Percentiles rank a stretch among this genome's conserved stretches.
Conservation (phyloP, 1,140 invertebrate genomes). For the Thalassaphorura encarpata region DNA sequence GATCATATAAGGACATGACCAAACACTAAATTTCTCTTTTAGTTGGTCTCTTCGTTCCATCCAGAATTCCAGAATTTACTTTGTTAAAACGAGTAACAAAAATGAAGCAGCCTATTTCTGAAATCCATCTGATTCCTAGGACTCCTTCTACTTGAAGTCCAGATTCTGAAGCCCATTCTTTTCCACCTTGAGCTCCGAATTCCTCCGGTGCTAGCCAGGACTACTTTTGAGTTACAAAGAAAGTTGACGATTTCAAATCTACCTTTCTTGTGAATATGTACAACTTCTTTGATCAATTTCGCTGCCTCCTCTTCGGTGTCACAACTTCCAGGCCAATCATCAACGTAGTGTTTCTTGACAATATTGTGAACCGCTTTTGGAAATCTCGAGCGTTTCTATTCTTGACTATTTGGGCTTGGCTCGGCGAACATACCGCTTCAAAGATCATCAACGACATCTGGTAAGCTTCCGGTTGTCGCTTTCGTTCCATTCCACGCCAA, state of each 20-base stretch:
- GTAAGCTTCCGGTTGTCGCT: constrained; percentile 9
- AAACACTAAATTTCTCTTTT: constrained; percentile 18
- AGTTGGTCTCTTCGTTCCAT: constrained; percentile 7
- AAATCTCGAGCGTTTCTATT: constrained; percentile 15
- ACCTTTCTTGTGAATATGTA: constrained; percentile 2
- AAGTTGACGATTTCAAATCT: constrained; percentile 21
- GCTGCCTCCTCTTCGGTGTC: constrained; percentile 19
- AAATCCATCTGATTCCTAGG: constrained; percentile 19
- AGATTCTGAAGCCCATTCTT: neutral
- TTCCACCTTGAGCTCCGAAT: neutral
- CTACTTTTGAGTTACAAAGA: constrained; percentile 8
- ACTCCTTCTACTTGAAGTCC: neutral
- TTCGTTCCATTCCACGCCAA: constrained; percentile 20
- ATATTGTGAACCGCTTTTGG: neutral
- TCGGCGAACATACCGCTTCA: constrained; percentile 26
- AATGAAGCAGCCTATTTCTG: constrained; percentile 12
- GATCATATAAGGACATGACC: constrained; percentile 32
- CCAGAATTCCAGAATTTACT: neutral
- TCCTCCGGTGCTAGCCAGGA: neutral
- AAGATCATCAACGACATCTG: constrained; percentile 28
- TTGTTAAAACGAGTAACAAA: neutral
- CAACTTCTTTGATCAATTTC: neutral
- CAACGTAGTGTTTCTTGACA: constrained; percentile 22
- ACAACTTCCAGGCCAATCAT: constrained; percentile 19
- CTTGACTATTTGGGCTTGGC: constrained; percentile 18